phyloP scores from a whole-genome alignment of 2,888 invertebrate species.

The Meta bourneti region DNA sequence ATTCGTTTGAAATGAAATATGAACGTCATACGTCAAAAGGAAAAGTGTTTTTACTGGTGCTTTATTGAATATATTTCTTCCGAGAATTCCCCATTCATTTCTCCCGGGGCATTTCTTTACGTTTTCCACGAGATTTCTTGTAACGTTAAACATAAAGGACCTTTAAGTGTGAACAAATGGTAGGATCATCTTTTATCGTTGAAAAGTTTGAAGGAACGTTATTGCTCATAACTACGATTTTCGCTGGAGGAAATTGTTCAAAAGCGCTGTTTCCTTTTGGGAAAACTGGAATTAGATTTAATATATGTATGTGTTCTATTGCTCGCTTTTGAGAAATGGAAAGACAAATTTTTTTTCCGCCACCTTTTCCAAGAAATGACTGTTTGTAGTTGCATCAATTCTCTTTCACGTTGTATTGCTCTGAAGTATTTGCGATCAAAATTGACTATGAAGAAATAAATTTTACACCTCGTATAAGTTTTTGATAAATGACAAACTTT shows the following conservation, averaged over 20 bases:
- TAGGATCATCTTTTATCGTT: slow-evolving; percentile 32
- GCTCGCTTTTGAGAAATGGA: background rate
- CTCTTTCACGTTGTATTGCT: background rate
- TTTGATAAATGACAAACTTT: no score
- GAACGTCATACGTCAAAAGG: slow-evolving; percentile 53
- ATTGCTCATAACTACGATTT: slow-evolving; percentile 34
- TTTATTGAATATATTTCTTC: slow-evolving; percentile 71
- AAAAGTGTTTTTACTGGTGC: slow-evolving; percentile 45
- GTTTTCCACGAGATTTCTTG: slow-evolving; percentile 22
- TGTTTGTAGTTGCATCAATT: background rate
- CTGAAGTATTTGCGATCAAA: no score
- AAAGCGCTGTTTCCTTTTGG: slow-evolving; percentile 12
- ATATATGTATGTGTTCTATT: background rate
- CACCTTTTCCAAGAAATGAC: background rate
- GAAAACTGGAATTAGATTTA: background rate
- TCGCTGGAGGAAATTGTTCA: background rate
- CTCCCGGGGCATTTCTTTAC: background rate
- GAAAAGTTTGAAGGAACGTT: slow-evolving; percentile 5
- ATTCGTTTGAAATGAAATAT: slow-evolving; percentile 53
- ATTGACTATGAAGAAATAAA: no score
- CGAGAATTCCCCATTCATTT: slow-evolving; percentile 5
- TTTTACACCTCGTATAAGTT: no score
- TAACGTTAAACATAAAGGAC: slow-evolving; percentile 20
- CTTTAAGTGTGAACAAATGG: slow-evolving; percentile 43
- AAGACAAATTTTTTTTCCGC: background rate